Percentiles rank a stretch among this genome's conserved stretches.
Evolutionary conservation across 2,113 vertebrate genomes (phyloP).

Genomic region (Prochilodus magdalenae): DNA sequence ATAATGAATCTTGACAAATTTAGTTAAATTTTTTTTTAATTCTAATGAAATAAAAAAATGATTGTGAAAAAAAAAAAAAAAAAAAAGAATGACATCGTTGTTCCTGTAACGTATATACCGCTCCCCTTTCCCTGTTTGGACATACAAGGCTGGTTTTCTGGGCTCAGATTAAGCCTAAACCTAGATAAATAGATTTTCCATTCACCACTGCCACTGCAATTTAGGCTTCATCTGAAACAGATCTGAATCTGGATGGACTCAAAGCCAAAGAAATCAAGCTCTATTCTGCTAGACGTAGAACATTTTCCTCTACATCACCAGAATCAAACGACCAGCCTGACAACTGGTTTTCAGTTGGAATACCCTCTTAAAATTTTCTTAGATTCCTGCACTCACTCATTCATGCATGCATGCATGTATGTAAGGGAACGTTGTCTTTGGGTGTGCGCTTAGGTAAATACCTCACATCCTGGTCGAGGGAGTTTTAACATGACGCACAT

Average conservation of each 20-base stretch:
- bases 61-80: no score
- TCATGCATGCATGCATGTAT: conserved; percentile 41
- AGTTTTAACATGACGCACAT: conserved; percentile 45
- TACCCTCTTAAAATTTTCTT: conserved; percentile 26
- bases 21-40: no score
- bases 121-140: no score
- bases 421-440: conserved; percentile 64
- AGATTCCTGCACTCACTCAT: not conserved
- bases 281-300: not conserved
- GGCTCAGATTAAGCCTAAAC: no score
- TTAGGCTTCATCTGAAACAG: not conserved
- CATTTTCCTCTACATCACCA: not conserved
- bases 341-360: conserved; percentile 24
- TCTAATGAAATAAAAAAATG: no score
- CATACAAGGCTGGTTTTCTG: no score
- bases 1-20: no score
- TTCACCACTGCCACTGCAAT: not conserved
- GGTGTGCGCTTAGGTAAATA: conserved; percentile 81
- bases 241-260: not conserved
- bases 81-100: no score
- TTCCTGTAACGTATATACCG: no score
- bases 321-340: not conserved
- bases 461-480: conserved; percentile 76
- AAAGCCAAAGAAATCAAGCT: not conserved
- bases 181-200: no score